Conservation (phyloP, 2,888 invertebrate genomes). For the Caenorhabditis parvicauda region DNA sequence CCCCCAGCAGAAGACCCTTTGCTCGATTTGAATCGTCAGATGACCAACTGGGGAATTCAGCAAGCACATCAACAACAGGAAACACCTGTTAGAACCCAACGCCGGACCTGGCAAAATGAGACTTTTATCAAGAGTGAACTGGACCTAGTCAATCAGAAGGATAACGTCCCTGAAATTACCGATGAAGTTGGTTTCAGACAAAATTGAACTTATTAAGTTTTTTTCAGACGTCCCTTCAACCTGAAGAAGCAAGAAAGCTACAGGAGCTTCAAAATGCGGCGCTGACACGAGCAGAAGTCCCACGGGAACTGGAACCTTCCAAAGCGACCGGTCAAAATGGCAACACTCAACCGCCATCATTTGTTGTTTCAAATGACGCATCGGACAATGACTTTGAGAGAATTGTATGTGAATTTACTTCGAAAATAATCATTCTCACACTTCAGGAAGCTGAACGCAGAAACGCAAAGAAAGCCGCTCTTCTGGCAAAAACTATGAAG, state of each 20-base stretch:
- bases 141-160: constrained; percentile 49
- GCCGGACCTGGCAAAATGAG: constrained; percentile 57
- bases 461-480: constrained; percentile 54
- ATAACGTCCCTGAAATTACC: constrained; percentile 39
- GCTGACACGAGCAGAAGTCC: not conserved
- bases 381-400: constrained; percentile 43
- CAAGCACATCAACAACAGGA: constrained; percentile 14
- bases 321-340: not conserved
- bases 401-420: constrained; percentile 22
- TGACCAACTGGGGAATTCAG: constrained; percentile 61
- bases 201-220: not conserved
- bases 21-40: constrained; percentile 56
- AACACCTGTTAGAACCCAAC: constrained; percentile 25
- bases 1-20: constrained; percentile 59
- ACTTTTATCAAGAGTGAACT: constrained; percentile 51
- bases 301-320: not conserved
- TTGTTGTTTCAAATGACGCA: constrained; percentile 21
- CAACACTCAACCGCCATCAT: constrained; percentile 7
- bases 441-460: constrained; percentile 42
- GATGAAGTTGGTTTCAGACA: constrained; percentile 18
- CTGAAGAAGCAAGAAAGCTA: constrained; percentile 21
- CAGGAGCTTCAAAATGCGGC: no score
- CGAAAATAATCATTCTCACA: not conserved
- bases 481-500: constrained; percentile 56
- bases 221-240: constrained; percentile 20